phyloP scores from a whole-genome alignment of 1,140 invertebrate species.

The Temnothorax nylanderi region DNA sequence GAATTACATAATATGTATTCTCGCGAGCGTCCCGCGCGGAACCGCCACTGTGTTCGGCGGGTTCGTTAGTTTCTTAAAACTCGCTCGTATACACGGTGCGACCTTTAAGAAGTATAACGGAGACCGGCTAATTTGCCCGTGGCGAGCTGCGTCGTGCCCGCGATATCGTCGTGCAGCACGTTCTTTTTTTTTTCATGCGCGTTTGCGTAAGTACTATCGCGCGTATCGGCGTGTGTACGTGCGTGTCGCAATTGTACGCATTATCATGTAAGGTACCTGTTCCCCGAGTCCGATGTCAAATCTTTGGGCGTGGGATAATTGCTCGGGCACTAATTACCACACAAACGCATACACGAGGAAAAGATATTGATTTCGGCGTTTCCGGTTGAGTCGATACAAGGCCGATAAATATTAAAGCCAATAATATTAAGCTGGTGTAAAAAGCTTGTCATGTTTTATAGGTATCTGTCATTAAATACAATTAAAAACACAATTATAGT shows the following conservation, averaged over 20 bases:
- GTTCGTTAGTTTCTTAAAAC: conserved; percentile 36
- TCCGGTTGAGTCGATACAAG: background rate
- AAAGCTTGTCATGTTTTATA: background rate
- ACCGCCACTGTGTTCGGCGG: background rate
- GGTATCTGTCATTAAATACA: background rate
- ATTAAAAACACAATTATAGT: background rate
- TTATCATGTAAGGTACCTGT: conserved; percentile 76
- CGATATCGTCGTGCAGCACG: conserved; percentile 34
- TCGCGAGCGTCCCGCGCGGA: conserved; percentile 27
- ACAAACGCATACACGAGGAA: background rate
- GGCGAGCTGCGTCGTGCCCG: background rate
- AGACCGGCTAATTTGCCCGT: conserved; percentile 54
- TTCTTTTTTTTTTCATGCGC: conserved; percentile 42
- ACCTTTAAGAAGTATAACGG: conserved; percentile 46
- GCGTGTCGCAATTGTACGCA: conserved; percentile 36
- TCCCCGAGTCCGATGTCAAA: conserved; percentile 80
- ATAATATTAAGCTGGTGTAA: background rate
- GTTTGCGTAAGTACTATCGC: conserved; percentile 44
- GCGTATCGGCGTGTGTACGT: background rate
- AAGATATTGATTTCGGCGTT: background rate
- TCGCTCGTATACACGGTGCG: background rate
- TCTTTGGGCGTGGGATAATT: conserved; percentile 82
- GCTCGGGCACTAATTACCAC: background rate
- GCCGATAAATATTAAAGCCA: no score
- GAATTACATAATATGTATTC: conserved; percentile 6